Base-by-base conservation (phyloP, 2,113 vertebrate genomes). In the Lipophrys pholis region DNA sequence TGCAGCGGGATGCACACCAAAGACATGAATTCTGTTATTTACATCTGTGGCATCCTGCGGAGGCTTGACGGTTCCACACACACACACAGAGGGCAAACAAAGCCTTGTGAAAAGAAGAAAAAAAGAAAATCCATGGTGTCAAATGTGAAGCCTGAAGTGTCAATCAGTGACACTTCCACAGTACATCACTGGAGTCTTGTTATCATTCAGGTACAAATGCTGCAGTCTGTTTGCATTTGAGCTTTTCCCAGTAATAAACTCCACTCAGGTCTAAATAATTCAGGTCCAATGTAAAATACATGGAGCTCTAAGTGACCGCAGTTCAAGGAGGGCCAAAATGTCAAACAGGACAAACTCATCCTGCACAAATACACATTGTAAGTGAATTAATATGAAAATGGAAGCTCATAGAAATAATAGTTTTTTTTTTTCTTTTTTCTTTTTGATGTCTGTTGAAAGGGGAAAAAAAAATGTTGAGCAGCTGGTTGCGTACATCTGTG, bases 261-360 rank as follows among this genome's bases (percentile, higher is more conserved):
- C 64, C 8, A 49, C 65, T 60, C 35, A 80, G 17, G 30, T 39
- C 42, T 85, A 67, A 84, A 86, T 90, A 73, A 84, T 90, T 83
- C 46, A 89, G 21, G 14, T 16, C n/a, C n/a, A 43, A 79, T 79
- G 69, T 64, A 53, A 82, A 85, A 83, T 66, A 80, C 51, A 81
- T 61, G 17, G 54, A 67, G 61, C 46, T 62, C 59, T 63, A 64
- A 77, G 57, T 52, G 69, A 72, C 71, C 70, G 69, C 54, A 73
- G 65, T 61, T 75, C 53, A 64, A 50, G 12, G 7, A 67, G 6
- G 14, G 56, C 35, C 62, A 3, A 11, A 14, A 52, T 62, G 53
- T 81, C 75, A 68, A 81, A 78, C 38, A 43, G 46, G 61, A 69
- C 51, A 39, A 59, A 74, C 21, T 55, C 6, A 41, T 57, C 14